These are phyloP conservation scores for Netelia melanura DNA, from an alignment of 2,888 invertebrate genomes.

Conservation along the genomic window DNA sequence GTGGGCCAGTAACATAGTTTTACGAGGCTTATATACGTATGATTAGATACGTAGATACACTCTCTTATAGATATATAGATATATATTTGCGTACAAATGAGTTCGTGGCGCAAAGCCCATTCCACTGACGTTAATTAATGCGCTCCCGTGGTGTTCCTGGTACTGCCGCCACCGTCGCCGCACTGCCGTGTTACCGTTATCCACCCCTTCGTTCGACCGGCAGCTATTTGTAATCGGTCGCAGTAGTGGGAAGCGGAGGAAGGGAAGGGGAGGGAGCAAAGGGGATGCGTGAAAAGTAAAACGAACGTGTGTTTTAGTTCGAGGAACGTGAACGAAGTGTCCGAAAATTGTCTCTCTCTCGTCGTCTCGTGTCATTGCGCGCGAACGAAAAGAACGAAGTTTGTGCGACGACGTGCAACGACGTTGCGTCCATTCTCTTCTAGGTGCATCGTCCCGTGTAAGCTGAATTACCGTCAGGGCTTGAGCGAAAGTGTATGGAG, in stretches of 20 bases:
- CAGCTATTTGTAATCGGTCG: conserved; percentile 30
- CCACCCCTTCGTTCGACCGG: conserved; percentile 46
- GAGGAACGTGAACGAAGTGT: conserved; percentile 40
- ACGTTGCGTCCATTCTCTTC: conserved; percentile 24
- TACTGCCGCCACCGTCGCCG: conserved; percentile 61
- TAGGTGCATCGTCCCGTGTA: conserved; percentile 27
- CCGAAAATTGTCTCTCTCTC: conserved; percentile 18
- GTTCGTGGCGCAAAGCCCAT: conserved; percentile 69
- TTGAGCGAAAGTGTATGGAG: conserved; percentile 43
- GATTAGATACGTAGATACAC: neutral
- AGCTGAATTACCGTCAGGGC: conserved; percentile 24
- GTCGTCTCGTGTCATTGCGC: neutral
- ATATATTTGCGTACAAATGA: conserved; percentile 21
- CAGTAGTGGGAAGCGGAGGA: neutral
- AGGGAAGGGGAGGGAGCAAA: conserved; percentile 13
- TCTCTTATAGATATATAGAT: neutral
- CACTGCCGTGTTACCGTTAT: conserved; percentile 26
- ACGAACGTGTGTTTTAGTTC: conserved; percentile 20
- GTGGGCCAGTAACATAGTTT: neutral
- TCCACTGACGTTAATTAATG: conserved; percentile 78
- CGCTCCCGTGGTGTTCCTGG: conserved; percentile 72
- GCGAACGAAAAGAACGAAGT: neutral
- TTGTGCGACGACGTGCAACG: conserved; percentile 6
- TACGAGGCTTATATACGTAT: neutral
- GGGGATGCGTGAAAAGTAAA: conserved; percentile 3